Conservation (phyloP, 2,888 invertebrate genomes). For the Leptinotarsa juncta region DNA sequence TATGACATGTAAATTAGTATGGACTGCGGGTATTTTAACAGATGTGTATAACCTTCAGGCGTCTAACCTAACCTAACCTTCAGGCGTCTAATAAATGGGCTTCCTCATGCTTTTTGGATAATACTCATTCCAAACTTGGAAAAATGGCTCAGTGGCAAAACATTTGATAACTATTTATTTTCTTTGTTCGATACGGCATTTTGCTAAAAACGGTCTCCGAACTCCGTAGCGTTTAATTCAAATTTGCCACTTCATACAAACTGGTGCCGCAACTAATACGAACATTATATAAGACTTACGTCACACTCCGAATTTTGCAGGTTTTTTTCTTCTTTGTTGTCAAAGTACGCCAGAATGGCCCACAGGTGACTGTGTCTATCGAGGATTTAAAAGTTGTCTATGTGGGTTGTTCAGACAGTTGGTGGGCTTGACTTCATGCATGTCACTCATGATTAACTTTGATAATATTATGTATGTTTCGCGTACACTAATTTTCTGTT, state of each 20-base stretch:
- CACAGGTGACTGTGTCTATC: constrained; percentile 39
- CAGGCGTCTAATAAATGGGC: too few species aligned
- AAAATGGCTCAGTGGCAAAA: too few species aligned
- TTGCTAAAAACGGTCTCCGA: too few species aligned
- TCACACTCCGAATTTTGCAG: constrained; percentile 38
- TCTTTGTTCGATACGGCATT: too few species aligned
- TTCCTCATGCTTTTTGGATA: too few species aligned
- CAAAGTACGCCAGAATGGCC: constrained; percentile 29
- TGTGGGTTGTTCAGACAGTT: constrained; percentile 29
- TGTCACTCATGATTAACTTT: constrained; percentile 32
- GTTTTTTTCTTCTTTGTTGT: constrained; percentile 32
- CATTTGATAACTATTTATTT: too few species aligned
- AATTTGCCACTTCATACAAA: constrained; percentile 34
- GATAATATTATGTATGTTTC: constrained; percentile 31
- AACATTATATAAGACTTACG: constrained; percentile 42
- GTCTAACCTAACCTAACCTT: too few species aligned
- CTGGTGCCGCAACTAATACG: constrained; percentile 11
- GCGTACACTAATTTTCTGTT: constrained; percentile 26
- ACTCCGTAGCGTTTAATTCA: background rate
- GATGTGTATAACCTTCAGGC: too few species aligned
- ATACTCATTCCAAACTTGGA: too few species aligned
- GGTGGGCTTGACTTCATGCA: constrained; percentile 27
- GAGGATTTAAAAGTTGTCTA: constrained; percentile 38
- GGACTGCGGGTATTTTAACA: too few species aligned
- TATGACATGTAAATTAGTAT: too few species aligned